These are phyloP conservation scores for Entomyzon cyanotis DNA, from an alignment of 2,113 vertebrate species.

Conservation along the genomic window DNA sequence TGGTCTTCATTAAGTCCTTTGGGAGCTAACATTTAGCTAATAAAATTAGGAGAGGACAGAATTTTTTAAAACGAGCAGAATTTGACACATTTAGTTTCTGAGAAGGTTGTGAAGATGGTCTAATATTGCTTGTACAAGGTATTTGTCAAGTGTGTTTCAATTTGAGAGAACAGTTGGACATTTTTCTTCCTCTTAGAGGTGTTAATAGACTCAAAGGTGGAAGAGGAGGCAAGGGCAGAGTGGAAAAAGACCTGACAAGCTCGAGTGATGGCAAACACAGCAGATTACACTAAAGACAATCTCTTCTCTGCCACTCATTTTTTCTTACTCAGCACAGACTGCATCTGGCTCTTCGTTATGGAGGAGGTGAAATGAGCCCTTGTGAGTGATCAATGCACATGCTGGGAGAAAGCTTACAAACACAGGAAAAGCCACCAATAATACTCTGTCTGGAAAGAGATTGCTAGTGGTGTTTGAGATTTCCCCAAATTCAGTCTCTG, in stretches of 20 bases:
- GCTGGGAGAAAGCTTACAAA: not conserved
- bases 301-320: not conserved
- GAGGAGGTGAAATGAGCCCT: not conserved
- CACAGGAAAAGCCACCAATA: not conserved
- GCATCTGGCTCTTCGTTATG: not conserved
- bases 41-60: not conserved
- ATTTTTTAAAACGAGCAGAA: not conserved
- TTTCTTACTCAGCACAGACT: not conserved
- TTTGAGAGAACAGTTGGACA: not conserved
- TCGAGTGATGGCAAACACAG: not conserved
- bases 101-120: not conserved
- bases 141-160: not conserved
- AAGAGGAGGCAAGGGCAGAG: not conserved
- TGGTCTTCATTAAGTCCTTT: not conserved
- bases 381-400: not conserved
- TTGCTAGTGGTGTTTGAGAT: not conserved
- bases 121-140: not conserved
- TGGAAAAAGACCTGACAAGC: not conserved
- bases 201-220: constrained; percentile 28
- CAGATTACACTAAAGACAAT: not conserved
- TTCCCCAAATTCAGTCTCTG: not conserved
- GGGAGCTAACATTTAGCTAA: not conserved
- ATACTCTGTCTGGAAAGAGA: not conserved
- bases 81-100: not conserved
- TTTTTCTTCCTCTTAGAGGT: constrained; percentile 3